Conservation (phyloP, 2,113 vertebrate genomes). For the Apaloderma vittatum region DNA sequence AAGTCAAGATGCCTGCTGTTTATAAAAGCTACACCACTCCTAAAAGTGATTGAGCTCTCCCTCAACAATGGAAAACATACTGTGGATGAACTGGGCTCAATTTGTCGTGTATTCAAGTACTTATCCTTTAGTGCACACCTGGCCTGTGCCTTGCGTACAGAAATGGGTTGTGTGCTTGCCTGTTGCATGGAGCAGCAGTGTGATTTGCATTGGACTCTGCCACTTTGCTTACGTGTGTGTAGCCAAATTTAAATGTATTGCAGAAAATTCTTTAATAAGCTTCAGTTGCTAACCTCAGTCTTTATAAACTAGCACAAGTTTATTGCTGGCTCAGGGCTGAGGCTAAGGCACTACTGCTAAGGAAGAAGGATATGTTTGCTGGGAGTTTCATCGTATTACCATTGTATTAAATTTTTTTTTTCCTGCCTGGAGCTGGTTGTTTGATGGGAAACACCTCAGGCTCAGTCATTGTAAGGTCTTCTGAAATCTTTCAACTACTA, state of each 20-base stretch:
- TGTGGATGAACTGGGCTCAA: background rate
- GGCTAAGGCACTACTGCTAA: background rate
- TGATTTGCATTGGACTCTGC: background rate
- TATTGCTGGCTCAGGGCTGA: background rate
- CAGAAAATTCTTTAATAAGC: background rate
- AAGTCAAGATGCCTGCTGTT: background rate
- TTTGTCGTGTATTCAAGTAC: background rate
- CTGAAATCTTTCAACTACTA: background rate
- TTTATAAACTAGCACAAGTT: background rate
- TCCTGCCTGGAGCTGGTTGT: background rate
- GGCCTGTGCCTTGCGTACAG: background rate
- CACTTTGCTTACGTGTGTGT: background rate
- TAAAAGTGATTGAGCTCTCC: conserved; percentile 21
- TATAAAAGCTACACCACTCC: background rate
- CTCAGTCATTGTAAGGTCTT: background rate
- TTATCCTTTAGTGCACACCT: background rate
- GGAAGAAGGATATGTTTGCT: background rate
- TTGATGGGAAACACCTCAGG: background rate
- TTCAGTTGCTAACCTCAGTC: background rate
- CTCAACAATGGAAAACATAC: background rate
- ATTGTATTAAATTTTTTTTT: background rate
- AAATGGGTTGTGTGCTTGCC: background rate
- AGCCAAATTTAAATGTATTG: background rate
- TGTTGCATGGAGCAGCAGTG: background rate
- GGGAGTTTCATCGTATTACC: background rate